Conservation (phyloP, 64 coral and sea anemone genomes). For the Porites australiensis region DNA sequence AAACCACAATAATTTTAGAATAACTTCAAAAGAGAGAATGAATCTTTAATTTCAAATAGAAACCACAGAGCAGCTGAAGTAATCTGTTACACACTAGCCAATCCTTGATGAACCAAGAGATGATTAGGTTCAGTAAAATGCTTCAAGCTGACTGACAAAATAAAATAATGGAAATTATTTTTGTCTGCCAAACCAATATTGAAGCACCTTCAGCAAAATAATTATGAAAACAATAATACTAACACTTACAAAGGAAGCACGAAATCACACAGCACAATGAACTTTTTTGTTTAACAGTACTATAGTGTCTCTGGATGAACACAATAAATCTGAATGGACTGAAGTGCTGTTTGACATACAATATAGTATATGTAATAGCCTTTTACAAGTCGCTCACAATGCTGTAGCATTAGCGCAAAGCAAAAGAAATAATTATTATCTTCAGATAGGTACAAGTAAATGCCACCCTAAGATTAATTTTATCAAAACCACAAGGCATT, state of each 20-base stretch:
- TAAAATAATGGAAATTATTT: not conserved
- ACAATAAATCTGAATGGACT: not conserved
- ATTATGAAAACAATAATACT: not conserved
- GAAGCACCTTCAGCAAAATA: not conserved
- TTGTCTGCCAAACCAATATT: not conserved
- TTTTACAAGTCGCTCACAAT: no score
- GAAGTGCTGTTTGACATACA: no score
- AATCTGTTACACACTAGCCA: not conserved
- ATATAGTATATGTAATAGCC: no score
- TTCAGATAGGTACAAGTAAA: no score
- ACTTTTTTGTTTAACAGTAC: not conserved
- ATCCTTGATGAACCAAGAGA: not conserved
- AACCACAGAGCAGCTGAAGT: not conserved
- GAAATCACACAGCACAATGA: not conserved
- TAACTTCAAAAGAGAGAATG: not conserved
- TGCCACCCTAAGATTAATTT: no score
- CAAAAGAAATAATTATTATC: no score
- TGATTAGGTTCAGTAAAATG: not conserved
- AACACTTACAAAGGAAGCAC: not conserved
- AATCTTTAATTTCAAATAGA: constrained; percentile 6
- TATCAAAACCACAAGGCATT: no score
- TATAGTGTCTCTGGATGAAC: not conserved
- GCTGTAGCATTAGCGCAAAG: no score
- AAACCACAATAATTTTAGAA: not conserved
- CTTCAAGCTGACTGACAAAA: not conserved